Evolutionary conservation across 2,888 invertebrate species (phyloP).

Genomic region (Terebella lapidaria): DNA sequence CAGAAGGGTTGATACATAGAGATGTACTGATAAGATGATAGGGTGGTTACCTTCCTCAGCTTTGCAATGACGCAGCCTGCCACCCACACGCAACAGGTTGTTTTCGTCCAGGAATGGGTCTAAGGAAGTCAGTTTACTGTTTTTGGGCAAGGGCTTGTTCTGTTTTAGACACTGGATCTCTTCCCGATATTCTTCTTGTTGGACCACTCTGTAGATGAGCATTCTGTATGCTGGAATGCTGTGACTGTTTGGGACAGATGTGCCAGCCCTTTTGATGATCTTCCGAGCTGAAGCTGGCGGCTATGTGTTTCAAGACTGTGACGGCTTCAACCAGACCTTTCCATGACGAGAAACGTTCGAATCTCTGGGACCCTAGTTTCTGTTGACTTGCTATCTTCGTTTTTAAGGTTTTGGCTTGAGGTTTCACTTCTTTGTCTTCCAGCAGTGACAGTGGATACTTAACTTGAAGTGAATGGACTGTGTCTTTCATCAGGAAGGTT

Average conservation of each 20-base stretch:
- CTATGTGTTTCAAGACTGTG: neutral
- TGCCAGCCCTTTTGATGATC: no score
- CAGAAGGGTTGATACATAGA: neutral
- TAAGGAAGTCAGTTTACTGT: neutral
- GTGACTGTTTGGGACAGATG: neutral
- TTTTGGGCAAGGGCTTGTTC: neutral
- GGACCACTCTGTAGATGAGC: no score
- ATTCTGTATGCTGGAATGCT: neutral
- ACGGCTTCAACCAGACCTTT: neutral
- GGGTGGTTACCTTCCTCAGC: neutral
- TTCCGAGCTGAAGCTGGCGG: neutral
- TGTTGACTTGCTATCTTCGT: neutral
- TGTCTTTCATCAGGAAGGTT: no score
- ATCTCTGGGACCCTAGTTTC: neutral
- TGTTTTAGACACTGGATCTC: no score
- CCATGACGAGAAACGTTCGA: neutral
- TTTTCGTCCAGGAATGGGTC: neutral
- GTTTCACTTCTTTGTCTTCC: neutral
- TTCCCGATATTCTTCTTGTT: no score
- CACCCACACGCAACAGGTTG: neutral
- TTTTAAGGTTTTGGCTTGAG: neutral
- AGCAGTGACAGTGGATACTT: no score
- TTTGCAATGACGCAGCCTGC: neutral
- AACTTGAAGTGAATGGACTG: no score
- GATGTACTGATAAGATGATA: neutral